Evolutionary conservation across 2,888 invertebrate species (phyloP).

Genomic region (Hymenopus coronatus): DNA sequence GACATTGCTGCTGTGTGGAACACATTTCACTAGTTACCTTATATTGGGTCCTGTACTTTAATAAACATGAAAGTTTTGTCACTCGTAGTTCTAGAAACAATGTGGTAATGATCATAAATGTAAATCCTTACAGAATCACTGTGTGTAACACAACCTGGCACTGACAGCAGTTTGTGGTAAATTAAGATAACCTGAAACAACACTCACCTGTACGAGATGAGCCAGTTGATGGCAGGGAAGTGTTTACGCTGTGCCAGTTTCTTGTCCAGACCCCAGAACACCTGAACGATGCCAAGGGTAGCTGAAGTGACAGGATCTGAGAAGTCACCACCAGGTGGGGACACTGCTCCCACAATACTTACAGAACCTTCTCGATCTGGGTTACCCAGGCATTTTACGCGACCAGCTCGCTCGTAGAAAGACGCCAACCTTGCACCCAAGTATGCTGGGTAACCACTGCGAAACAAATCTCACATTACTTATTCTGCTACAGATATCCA

Average conservation of each 20-base stretch:
- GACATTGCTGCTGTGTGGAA: too few relatives aligned
- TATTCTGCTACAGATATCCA: too few relatives aligned
- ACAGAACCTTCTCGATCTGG: slow-evolving; percentile 98
- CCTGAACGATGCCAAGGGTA: slow-evolving; percentile 97
- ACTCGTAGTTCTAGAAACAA: too few relatives aligned
- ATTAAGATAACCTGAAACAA: too few relatives aligned
- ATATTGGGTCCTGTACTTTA: too few relatives aligned
- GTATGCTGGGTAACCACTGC: slow-evolving; percentile 97
- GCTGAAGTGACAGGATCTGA: slow-evolving; percentile 99
- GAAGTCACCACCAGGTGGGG: slow-evolving; percentile 99
- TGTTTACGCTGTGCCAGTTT: slow-evolving; percentile 98
- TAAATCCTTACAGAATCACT: too few relatives aligned
- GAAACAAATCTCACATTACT: too few relatives aligned
- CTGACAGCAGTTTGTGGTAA: not conserved
- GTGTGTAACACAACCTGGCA: not conserved
- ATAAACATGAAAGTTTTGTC: too few relatives aligned
- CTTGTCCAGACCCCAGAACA: slow-evolving; percentile 99
- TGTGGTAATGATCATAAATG: too few relatives aligned
- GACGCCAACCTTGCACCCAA: slow-evolving; percentile 96
- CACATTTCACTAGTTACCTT: too few relatives aligned
- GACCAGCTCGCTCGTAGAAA: slow-evolving; percentile 99
- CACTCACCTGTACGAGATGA: slow-evolving; percentile 81
- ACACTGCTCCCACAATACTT: slow-evolving; percentile 99
- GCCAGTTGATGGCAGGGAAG: slow-evolving; percentile 99
- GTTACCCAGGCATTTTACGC: slow-evolving; percentile 95